Conservation (phyloP, 2,888 invertebrate species). For the Encarsia formosa region DNA sequence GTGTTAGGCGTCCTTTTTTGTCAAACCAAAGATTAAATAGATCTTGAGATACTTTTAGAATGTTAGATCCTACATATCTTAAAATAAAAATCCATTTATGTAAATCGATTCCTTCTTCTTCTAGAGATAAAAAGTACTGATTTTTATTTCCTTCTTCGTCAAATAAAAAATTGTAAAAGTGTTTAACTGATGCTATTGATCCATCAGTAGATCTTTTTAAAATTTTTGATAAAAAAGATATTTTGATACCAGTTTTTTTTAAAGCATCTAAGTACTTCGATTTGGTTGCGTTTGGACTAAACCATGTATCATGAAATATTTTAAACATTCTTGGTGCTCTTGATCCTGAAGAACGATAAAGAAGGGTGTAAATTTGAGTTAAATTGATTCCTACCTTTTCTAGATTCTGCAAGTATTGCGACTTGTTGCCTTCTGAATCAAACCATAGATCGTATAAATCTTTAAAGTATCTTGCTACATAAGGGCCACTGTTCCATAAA, state of each 20-base stretch:
- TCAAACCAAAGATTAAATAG: no score
- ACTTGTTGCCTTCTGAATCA: constrained; percentile 22
- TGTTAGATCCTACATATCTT: no score
- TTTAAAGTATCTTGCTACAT: constrained; percentile 28
- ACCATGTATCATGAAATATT: constrained; percentile 1
- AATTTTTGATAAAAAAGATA: no score
- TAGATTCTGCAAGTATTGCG: constrained; percentile 11
- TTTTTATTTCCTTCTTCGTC: no score
- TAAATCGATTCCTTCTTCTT: no score
- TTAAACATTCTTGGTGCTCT: background rate
- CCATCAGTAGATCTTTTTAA: no score
- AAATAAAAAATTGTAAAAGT: no score
- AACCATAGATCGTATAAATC: constrained; percentile 31
- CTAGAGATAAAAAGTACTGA: no score
- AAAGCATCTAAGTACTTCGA: background rate
- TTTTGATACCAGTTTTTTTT: background rate
- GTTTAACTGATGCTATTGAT: no score
- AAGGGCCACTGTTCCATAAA: constrained; percentile 13
- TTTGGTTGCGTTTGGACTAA: constrained; percentile 1
- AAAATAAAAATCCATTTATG: no score
- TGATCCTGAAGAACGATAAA: background rate
- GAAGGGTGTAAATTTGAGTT: background rate
- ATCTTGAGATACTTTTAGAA: no score
- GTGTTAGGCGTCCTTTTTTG: no score
- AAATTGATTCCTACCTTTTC: background rate